Percentiles rank a stretch among this genome's conserved stretches.
Conservation (phyloP, 2,113 vertebrate species). For the Myrmophylax atrothorax region DNA sequence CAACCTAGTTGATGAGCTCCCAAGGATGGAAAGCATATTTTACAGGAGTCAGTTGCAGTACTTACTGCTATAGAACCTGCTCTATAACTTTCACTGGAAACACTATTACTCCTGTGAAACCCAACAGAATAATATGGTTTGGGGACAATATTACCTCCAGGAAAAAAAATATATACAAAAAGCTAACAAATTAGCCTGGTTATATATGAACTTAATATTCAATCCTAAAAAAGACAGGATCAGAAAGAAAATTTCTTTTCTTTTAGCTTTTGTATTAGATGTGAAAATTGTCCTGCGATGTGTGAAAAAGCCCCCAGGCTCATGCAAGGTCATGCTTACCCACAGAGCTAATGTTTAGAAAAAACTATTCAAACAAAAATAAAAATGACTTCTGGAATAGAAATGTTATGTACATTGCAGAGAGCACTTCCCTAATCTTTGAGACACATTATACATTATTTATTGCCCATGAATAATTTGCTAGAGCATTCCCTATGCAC, state of each 20-base stretch:
- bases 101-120: background rate
- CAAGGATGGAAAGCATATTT: background rate
- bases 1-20: background rate
- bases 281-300: background rate
- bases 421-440: background rate
- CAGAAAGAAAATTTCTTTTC: background rate
- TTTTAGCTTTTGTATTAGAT: background rate
- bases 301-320: background rate
- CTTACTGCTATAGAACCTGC: background rate
- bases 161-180: background rate
- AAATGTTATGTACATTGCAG: background rate
- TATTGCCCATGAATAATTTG: constrained; percentile 50
- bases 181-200: background rate
- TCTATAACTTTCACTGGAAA: background rate
- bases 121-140: background rate
- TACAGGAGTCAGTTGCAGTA: background rate
- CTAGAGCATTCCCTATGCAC: background rate
- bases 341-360: background rate
- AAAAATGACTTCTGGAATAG: background rate
- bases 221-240: background rate
- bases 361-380: background rate
- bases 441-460: constrained; percentile 54
- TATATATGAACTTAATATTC: background rate
- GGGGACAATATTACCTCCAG: background rate
- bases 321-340: background rate